These are phyloP conservation scores for Pardalotus punctatus DNA, from an alignment of 2,113 vertebrate genomes.

Conservation along the genomic window DNA sequence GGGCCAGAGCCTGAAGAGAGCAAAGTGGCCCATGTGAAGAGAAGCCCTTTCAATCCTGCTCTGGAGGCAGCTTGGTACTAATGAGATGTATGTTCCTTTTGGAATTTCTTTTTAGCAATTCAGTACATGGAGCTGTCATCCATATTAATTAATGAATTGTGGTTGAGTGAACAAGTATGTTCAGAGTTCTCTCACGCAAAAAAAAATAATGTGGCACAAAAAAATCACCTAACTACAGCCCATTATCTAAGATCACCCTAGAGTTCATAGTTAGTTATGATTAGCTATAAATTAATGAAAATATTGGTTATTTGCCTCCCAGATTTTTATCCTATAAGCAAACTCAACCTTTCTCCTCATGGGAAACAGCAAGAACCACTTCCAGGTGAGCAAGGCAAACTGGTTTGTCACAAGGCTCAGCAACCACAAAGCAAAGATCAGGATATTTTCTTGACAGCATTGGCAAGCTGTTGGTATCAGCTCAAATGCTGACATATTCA, in stretches of 20 bases:
- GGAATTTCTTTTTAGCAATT: not conserved
- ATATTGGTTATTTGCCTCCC: not conserved
- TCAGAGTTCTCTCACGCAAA: not conserved
- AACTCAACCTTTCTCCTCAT: not conserved
- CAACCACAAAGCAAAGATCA: not conserved
- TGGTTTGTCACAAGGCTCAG: not conserved
- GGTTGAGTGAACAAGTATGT: not conserved
- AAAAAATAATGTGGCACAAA: not conserved
- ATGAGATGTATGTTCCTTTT: not conserved
- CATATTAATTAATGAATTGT: not conserved
- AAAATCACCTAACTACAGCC: not conserved
- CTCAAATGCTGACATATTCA: not conserved
- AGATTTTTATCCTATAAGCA: not conserved
- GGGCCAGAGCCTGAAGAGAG: not conserved
- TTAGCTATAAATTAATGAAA: not conserved
- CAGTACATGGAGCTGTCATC: not conserved
- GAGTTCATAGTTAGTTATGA: not conserved
- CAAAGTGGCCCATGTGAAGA: rapidly evolving
- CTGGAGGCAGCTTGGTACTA: not conserved
- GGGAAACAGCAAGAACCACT: not conserved
- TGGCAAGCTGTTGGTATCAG: not conserved
- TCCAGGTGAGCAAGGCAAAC: not conserved
- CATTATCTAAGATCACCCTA: not conserved
- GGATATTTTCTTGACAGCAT: not conserved
- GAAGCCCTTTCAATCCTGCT: not conserved